Percentiles rank a stretch among this genome's conserved stretches.
Evolutionary conservation across 2,797 vertebrate species (phyloP).

Genomic region (Meriones psammophilus): DNA sequence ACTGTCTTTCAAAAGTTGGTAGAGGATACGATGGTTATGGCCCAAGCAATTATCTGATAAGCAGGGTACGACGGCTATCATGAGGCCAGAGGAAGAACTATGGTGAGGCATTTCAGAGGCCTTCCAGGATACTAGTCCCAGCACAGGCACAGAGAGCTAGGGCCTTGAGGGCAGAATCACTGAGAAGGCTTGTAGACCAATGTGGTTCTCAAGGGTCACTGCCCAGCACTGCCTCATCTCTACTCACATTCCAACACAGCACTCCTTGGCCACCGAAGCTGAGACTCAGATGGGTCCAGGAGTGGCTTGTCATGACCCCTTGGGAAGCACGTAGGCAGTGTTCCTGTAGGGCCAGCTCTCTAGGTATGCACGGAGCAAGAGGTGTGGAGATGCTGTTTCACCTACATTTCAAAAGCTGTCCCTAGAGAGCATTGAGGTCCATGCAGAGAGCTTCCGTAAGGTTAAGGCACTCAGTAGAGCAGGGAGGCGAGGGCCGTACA

Average conservation of each 20-base stretch:
- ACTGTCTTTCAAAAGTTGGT: not conserved
- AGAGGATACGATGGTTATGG: not conserved
- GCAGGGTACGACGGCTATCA: not conserved
- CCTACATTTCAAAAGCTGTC: not conserved
- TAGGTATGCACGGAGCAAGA: not conserved
- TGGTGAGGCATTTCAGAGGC: not conserved
- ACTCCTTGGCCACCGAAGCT: not conserved
- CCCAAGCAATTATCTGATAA: not conserved
- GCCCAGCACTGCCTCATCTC: not conserved
- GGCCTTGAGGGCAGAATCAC: not conserved
- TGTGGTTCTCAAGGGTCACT: not conserved
- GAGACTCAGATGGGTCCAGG: not conserved
- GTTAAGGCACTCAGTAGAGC: not conserved
- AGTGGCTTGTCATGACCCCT: not conserved
- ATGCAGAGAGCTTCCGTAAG: not conserved
- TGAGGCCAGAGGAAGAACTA: conserved; percentile 3
- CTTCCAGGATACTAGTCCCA: not conserved
- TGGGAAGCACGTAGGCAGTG: not conserved
- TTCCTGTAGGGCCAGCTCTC: not conserved
- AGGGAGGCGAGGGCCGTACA: not conserved
- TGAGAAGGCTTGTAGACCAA: not conserved
- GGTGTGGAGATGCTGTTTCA: not conserved
- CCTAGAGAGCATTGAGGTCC: not conserved
- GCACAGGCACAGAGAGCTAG: not conserved
- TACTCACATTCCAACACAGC: not conserved